A percentile compares a stretch with the other conserved stretches of the same genome.
Evolutionary conservation across 2,113 vertebrate species (phyloP).

Genomic region (Perca flavescens): DNA sequence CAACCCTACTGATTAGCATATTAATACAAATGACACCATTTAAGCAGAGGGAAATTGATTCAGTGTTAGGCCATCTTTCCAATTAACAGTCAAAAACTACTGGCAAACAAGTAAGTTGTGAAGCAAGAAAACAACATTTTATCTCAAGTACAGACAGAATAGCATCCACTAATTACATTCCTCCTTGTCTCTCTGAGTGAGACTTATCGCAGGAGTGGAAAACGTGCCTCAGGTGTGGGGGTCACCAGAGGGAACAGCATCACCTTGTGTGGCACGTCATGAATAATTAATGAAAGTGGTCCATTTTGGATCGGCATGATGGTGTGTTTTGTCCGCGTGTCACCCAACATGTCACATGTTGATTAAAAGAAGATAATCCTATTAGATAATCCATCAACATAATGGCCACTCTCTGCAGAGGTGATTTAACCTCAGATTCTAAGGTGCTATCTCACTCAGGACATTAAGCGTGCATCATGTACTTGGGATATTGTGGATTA

Average conservation of each 20-base stretch:
- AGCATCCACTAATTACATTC: slow-evolving; percentile 46
- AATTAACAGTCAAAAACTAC: slow-evolving; percentile 48
- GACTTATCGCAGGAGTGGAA: slow-evolving; percentile 11
- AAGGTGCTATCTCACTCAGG: slow-evolving; percentile 10
- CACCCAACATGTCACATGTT: slow-evolving; percentile 3
- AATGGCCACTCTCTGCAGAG: slow-evolving; percentile 26
- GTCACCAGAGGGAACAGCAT: slow-evolving; percentile 12
- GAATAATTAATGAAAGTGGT: slow-evolving; percentile 40
- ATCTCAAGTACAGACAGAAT: slow-evolving; percentile 36
- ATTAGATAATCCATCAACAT: slow-evolving; percentile 27
- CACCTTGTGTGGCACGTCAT: slow-evolving; percentile 16
- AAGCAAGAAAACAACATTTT: slow-evolving; percentile 39
- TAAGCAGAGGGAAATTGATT: slow-evolving; percentile 10
- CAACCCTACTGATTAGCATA: slow-evolving; percentile 22
- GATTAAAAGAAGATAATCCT: slow-evolving; percentile 67
- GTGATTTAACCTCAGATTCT: slow-evolving; percentile 29
- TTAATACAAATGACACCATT: slow-evolving; percentile 14
- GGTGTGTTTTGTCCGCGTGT: background rate
- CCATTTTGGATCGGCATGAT: slow-evolving; percentile 5
- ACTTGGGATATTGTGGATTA: slow-evolving; percentile 16
- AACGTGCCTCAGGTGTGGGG: slow-evolving; percentile 9
- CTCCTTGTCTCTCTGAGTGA: slow-evolving; percentile 12
- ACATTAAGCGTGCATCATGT: slow-evolving; percentile 7
- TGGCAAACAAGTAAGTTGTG: slow-evolving; percentile 20
- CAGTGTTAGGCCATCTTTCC: slow-evolving; percentile 9